phyloP scores from a whole-genome alignment of 2,113 vertebrate genomes.

The Hippopotamus amphibius region DNA sequence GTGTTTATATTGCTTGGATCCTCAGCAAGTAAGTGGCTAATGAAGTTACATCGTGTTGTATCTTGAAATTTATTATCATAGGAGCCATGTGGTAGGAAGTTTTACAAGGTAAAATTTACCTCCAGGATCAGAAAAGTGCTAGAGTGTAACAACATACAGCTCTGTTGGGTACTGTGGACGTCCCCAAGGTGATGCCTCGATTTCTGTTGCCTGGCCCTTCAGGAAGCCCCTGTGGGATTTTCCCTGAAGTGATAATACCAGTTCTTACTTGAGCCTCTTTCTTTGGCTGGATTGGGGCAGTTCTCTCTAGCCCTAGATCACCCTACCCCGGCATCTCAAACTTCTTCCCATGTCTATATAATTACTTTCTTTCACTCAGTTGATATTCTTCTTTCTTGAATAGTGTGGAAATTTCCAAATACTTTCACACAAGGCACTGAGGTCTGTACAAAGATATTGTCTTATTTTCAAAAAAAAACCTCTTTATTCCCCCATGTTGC shows the following conservation, averaged over 20 bases:
- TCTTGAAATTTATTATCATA: not conserved
- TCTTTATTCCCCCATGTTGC: not conserved
- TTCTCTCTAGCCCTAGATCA: not conserved
- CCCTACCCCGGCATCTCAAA: not conserved
- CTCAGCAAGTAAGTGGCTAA: not conserved
- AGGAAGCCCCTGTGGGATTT: not conserved
- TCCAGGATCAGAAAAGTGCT: not conserved
- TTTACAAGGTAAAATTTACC: not conserved
- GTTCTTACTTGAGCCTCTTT: not conserved
- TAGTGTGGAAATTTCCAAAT: not conserved
- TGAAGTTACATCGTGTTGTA: not conserved
- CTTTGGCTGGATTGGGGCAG: not conserved
- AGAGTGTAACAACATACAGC: not conserved
- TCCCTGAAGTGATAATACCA: not conserved
- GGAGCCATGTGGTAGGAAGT: not conserved
- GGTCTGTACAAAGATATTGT: not conserved
- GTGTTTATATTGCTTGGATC: conserved; percentile 10
- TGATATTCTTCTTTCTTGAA: not conserved
- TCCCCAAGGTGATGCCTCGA: not conserved
- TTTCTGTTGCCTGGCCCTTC: not conserved
- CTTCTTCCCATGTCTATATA: not conserved
- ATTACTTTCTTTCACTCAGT: not conserved
- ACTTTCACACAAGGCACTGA: not conserved
- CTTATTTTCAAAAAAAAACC: not conserved
- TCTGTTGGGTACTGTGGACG: not conserved